Percentiles rank a stretch among this genome's conserved stretches.
Evolutionary conservation across 37 sponge, comb jelly and placozoan genomes (phyloP).

Genomic region (Ianthella basta): DNA sequence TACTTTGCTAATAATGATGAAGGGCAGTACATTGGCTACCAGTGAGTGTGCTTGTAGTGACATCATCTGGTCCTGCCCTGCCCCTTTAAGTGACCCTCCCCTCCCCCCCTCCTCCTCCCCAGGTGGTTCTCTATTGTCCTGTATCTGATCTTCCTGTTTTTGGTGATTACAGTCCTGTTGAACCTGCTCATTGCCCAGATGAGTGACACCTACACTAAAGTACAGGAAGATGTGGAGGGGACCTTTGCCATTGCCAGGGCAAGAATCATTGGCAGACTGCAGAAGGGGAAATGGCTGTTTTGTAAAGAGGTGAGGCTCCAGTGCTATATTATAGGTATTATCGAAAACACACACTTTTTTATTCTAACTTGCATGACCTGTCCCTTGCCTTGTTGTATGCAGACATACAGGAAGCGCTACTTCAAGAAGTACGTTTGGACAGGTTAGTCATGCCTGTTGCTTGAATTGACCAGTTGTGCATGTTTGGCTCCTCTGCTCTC

Average conservation of each 20-base stretch:
- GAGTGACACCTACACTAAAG: constrained; percentile 52
- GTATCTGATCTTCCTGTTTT: constrained; percentile 42
- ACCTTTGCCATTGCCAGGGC: constrained; percentile 39
- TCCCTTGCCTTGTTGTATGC: no score
- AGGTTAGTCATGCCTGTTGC: background rate
- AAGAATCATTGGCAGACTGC: constrained; percentile 24
- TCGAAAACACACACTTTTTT: no score
- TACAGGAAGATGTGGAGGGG: constrained; percentile 47
- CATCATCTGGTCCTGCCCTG: no score
- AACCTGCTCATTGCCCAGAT: constrained; percentile 55
- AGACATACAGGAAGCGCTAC: constrained; percentile 18
- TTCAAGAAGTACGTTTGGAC: constrained; percentile 12
- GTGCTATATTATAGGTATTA: no score
- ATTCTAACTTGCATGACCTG: no score
- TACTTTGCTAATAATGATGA: background rate
- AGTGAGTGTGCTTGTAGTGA: background rate
- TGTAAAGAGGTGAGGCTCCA: background rate
- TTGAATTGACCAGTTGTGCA: no score
- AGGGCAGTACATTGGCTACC: constrained; percentile 6
- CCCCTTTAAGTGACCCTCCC: no score
- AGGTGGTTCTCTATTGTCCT: constrained; percentile 35
- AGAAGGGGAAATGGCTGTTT: constrained; percentile 9
- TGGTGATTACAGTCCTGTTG: constrained; percentile 35
- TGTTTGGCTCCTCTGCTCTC: no score
- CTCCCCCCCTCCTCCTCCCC: background rate